Percentiles rank a stretch among this genome's conserved stretches.
These are phyloP conservation scores for Fratercula arctica DNA, from an alignment of 2,797 vertebrate species.

Conservation along the genomic window DNA sequence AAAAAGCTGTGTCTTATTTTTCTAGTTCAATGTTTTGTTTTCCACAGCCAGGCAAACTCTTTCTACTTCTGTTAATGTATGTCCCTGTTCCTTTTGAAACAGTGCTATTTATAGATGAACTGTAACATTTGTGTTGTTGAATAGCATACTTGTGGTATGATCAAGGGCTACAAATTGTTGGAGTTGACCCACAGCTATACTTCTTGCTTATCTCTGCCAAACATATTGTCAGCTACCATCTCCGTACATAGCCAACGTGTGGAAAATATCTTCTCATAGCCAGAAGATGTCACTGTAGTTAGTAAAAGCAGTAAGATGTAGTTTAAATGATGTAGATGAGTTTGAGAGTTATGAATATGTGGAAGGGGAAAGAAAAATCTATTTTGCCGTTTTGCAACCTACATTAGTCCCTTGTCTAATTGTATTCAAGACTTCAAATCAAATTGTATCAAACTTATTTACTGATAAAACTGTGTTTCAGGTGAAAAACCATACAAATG, in stretches of 20 bases:
- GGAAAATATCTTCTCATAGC: background rate
- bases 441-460: background rate
- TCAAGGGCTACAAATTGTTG: background rate
- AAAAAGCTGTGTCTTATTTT: background rate
- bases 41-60: background rate
- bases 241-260: background rate
- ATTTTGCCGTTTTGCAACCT: background rate
- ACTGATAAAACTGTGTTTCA: conserved; percentile 68
- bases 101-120: background rate
- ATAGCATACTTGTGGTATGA: background rate
- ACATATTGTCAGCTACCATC: background rate
- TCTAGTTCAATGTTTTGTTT: background rate
- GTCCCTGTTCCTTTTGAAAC: background rate
- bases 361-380: background rate
- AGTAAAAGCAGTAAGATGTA: background rate
- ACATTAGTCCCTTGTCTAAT: background rate
- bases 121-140: background rate
- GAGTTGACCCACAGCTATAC: background rate
- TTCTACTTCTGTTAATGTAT: background rate
- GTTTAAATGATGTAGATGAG: background rate
- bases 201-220: background rate
- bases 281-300: conserved; percentile 55
- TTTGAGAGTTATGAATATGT: background rate
- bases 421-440: background rate
- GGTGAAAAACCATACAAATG: conserved; percentile 99